Conservation (phyloP, 2,113 vertebrate species). For the Calyptommatus sinebrachiatus region DNA sequence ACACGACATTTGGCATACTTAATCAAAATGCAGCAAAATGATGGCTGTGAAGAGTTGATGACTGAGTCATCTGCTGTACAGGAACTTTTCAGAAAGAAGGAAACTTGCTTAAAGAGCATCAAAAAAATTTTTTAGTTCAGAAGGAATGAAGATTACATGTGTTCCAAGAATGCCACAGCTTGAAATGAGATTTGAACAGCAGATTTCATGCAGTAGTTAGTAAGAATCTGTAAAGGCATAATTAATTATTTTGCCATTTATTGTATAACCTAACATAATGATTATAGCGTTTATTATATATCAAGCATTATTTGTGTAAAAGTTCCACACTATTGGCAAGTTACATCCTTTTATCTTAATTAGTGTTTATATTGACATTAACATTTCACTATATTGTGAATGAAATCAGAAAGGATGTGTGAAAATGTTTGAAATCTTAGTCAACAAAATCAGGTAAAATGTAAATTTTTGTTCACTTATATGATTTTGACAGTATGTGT, state of each 20-base stretch:
- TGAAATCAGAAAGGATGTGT: conserved; percentile 61
- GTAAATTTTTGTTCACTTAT: conserved; percentile 29
- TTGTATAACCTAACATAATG: conserved; percentile 58
- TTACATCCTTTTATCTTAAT: conserved; percentile 64
- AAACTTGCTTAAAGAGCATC: conserved; percentile 74
- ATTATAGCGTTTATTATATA: conserved; percentile 60
- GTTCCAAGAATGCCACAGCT: conserved; percentile 78
- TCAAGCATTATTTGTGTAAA: conserved; percentile 47
- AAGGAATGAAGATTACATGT: conserved; percentile 81
- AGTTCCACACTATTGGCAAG: conserved; percentile 44
- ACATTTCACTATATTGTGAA: conserved; percentile 34
- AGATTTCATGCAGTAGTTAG: conserved; percentile 63
- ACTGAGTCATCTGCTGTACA: conserved; percentile 87
- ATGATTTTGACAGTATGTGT: conserved; percentile 1
- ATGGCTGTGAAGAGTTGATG: conserved; percentile 82
- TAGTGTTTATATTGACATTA: conserved; percentile 60
- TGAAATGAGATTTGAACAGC: conserved; percentile 76
- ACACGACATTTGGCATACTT: conserved; percentile 87
- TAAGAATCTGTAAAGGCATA: conserved; percentile 64
- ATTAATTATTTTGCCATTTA: conserved; percentile 67
- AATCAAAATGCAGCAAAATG: conserved; percentile 86
- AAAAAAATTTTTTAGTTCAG: conserved; percentile 81
- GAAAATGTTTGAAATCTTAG: conserved; percentile 47
- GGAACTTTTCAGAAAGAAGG: conserved; percentile 75
- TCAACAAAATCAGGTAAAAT: conserved; percentile 51